Base-by-base conservation (phyloP, 2,888 invertebrate species). In the Gasteruption jaculator region DNA sequence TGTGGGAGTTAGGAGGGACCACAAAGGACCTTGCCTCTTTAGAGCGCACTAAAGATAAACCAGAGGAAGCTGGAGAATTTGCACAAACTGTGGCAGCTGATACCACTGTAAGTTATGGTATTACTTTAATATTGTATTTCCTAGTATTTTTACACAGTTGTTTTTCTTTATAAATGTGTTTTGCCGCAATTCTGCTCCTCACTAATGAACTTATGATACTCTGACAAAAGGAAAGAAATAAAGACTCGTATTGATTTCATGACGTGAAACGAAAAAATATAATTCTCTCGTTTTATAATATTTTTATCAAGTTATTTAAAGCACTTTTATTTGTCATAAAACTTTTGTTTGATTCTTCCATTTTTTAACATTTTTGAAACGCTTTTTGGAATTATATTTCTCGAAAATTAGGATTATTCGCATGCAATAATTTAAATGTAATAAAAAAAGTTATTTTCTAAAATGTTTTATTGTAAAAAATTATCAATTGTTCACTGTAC, bases 1-100 rank as follows among this genome's bases (percentile, higher is more conserved):
- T 87, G 38, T 96, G 95, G 96, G 92, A 90, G 55, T 73, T 90
- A 37, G 85, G 86, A 27, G 93, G 92, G 19, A 83, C 79, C 36
- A 71, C 77, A 8, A 85, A 85, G 49, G 93, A 94, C 72, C 73
- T 86, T 33, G 80, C 81, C 8, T 73, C 76, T n/a, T 74, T 95
- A 26, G 93, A 95, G 72, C 80, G 88, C 60, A 86, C 88, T 41
- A 83, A 80, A 46, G 89, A 88, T 68, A 81, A 81, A 60, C 83
- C 85, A 0, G 83, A 80, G 45, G 80, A 82, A 49, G 75, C 74
- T 4, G 74, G 71, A 48, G 74, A 76, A 42, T n/a, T n/a, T n/a
- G n/a, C n/a, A n/a, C n/a, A n/a, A n/a, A 78, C 81, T 42, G 74
- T 81, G 50, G 75, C 76, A 25, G 77, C 83, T 5, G 82, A 86